Conservation (phyloP, 1,140 invertebrate species). For the Bombus superbus region DNA sequence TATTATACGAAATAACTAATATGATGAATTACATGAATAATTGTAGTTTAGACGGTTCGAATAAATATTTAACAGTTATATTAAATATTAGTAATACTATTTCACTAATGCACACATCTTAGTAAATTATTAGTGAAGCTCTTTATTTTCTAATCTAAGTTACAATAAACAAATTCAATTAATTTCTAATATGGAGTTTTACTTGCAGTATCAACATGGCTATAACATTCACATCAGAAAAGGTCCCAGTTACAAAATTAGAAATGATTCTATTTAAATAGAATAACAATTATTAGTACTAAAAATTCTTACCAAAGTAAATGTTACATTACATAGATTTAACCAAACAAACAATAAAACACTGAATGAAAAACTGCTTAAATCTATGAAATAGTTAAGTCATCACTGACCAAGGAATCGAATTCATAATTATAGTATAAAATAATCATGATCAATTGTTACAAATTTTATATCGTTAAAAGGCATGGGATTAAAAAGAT, state of each 20-base stretch:
- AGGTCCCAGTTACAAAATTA: not conserved
- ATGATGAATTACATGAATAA: not conserved
- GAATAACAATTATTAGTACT: not conserved
- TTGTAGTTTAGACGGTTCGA: not conserved
- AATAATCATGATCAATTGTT: not conserved
- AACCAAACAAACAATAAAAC: not conserved
- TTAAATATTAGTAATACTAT: not conserved
- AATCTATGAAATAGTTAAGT: not conserved
- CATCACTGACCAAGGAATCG: constrained; percentile 3
- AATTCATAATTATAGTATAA: constrained; percentile 8
- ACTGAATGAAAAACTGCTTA: not conserved
- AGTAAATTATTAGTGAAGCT: not conserved
- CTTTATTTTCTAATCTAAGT: not conserved
- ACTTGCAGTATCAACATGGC: not conserved
- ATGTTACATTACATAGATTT: not conserved
- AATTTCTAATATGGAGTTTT: not conserved
- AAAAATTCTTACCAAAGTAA: constrained; percentile 7
- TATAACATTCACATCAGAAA: not conserved
- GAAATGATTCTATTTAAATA: not conserved
- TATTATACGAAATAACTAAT: not conserved
- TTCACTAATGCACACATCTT: not conserved
- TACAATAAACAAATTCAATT: not conserved
- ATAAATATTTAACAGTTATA: not conserved
- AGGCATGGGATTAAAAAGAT: not conserved
- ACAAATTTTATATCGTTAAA: not conserved